Evolutionary conservation across 2,113 vertebrate species (phyloP).

Genomic region (Pterocles burchelli): DNA sequence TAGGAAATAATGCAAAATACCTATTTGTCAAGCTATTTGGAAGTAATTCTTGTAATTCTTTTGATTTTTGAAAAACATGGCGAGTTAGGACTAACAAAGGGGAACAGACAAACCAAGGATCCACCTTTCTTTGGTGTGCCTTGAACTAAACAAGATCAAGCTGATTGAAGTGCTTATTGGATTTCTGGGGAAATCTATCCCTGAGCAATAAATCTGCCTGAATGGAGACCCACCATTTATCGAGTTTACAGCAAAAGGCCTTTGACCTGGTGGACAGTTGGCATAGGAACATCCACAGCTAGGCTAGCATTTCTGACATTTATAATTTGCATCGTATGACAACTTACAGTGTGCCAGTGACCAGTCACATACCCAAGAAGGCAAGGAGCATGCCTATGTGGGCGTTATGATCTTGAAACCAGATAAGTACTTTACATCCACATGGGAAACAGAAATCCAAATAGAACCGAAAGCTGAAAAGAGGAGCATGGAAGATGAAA

Average conservation of each 20-base stretch:
- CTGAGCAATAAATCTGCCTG: background rate
- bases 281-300: background rate
- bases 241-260: background rate
- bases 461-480: background rate
- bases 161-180: background rate
- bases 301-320: background rate
- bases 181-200: background rate
- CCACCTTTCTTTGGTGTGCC: background rate
- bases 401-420: background rate
- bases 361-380: background rate
- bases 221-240: background rate
- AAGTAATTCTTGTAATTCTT: background rate
- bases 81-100: background rate
- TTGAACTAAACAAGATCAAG: background rate
- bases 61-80: background rate
- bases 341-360: background rate
- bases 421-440: background rate
- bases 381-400: background rate
- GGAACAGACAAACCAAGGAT: background rate
- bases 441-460: background rate
- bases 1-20: background rate
- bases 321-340: background rate
- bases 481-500: background rate
- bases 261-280: background rate
- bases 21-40: background rate